Base-by-base conservation (phyloP, 2,113 vertebrate species). In the Isurus oxyrinchus region DNA sequence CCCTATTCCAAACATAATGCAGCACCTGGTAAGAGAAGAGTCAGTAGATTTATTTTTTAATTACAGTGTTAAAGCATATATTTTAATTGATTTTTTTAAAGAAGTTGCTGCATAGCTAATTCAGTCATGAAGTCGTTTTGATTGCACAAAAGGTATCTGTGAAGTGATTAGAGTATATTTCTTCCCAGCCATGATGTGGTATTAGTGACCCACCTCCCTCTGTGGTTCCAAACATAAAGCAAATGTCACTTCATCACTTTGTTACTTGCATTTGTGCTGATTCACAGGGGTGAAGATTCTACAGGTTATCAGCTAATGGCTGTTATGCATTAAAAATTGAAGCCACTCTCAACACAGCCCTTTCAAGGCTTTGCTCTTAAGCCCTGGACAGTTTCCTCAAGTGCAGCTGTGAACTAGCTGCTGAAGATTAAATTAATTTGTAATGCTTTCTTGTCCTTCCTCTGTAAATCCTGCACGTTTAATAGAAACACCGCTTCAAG, bases 281-380 rank as follows among this genome's bases (percentile, higher is more conserved):
- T 98, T 97, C 67, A 23, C 97, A 97, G 98, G 98, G 98, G 98
- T 97, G 97, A 96, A 97, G 97, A 97, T 97, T 98, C 97, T 97
- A 98, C 98, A 98, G 98, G 98, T 99, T 98, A 98, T 98, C 98
- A 98, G 98, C 98, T 99, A 99, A 99, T 99, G 98, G 98, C 97
- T 96, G 96, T 98, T 97, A 96, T 97, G 97, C 98, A 98, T 98
- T 99, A 98, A 98, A 98, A 98, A 98, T 98, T 97, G 96, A 98
- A 98, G 98, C 98, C 97, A 97, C 97, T 97, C 97, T 97, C 97
- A 97, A 97, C 97, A 21, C 94, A 97, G 98, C 97, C 97, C 97
- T 98, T 98, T 97, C 98, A 97, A 98, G 98, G 98, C 97, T 98
- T 98, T 98, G 97, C 98, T 97, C 97, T 97, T 97, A 98, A 98